Conservation (phyloP, 2,888 invertebrate genomes). For the Operophtera brumata region DNA sequence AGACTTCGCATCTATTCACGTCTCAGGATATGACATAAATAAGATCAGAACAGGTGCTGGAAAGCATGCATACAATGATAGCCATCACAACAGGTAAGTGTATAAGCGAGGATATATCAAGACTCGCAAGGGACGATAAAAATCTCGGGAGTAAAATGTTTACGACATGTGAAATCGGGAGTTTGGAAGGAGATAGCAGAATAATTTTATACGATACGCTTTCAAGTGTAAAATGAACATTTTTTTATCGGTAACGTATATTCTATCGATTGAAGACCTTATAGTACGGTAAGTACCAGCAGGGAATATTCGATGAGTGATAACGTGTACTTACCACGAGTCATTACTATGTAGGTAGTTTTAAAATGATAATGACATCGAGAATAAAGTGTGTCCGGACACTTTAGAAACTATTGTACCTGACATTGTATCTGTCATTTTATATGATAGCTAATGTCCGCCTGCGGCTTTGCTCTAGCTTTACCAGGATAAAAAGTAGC, state of each 20-base stretch:
- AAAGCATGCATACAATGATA: slow-evolving; percentile 56
- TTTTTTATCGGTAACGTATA: slow-evolving; percentile 48
- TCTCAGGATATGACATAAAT: slow-evolving; percentile 55
- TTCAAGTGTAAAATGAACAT: slow-evolving; percentile 54
- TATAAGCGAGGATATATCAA: slow-evolving; percentile 47
- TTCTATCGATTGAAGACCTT: slow-evolving; percentile 45
- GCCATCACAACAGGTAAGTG: slow-evolving; percentile 39
- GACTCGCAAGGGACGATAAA: slow-evolving; percentile 50
- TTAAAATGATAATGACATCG: slow-evolving; percentile 10
- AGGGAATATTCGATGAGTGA: slow-evolving; percentile 11
- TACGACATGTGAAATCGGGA: slow-evolving; percentile 61
- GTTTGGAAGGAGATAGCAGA: slow-evolving; percentile 52
- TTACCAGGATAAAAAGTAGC: too few species aligned
- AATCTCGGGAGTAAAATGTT: slow-evolving; percentile 57
- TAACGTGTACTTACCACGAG: slow-evolving; percentile 1
- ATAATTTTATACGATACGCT: slow-evolving; percentile 56
- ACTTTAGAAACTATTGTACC: too few species aligned
- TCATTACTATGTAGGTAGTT: slow-evolving; percentile 2
- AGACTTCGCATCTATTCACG: slow-evolving; percentile 42
- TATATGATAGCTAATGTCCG: slow-evolving; percentile 12
- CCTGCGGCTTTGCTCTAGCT: too few species aligned
- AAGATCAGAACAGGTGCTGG: slow-evolving; percentile 60
- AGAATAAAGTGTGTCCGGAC: too few species aligned
- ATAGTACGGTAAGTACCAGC: slow-evolving; percentile 24
- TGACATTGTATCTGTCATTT: slow-evolving; percentile 4